Evolutionary conservation across 2,113 vertebrate species (phyloP), one percentile per base, ranked within the genome.

Genomic region (Etheostoma spectabile): DNA sequence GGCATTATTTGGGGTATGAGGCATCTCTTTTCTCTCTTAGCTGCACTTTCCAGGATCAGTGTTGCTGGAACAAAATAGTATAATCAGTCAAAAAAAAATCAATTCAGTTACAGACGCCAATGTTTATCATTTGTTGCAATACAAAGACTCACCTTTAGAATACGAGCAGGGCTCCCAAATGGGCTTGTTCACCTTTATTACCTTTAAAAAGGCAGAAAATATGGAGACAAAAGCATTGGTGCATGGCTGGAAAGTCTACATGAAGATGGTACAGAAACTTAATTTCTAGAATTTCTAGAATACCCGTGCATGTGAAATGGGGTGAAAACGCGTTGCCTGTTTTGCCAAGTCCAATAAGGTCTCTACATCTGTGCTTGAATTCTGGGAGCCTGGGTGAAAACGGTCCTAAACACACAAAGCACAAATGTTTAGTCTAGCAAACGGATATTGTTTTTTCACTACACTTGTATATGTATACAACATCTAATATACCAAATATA

Each of bases 261-360:
- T 38, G 2, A 55, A 4, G 24, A 71, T 27, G 11, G 18, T 30
- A 11, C 4, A 69, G 3, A 68, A 46, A 21, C 18, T 8, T 0
- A 6, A 13, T 61, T 19, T 71, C 1, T 30, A 6, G 8, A 6
- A 13, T 61, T 19, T 71, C 1, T 30, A 6, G 8, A 22, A 49
- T 90, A 92, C 93, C 92, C 93, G 91, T 18, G 75, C 15, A 19
- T 24, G 5, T 8, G 56, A 55, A 13, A n/a, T 1, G 2, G 3
- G 0, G 57, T 90, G 84, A 71, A 78, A 16, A 6, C 1, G 0
- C 6, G 48, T 64, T 2, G 93, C 89, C 46, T 90, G 86, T 77
- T 77, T 87, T 21, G 92, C 93, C 79, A 93, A 82, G 46, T 94
- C 91, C 80, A 93, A 30, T 4, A 92, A 51, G 11, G 52, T 61